Evolutionary conservation across 2,888 invertebrate genomes (phyloP), one percentile per base, ranked within the genome.

Genomic region (Limnephilus rhombicus): DNA sequence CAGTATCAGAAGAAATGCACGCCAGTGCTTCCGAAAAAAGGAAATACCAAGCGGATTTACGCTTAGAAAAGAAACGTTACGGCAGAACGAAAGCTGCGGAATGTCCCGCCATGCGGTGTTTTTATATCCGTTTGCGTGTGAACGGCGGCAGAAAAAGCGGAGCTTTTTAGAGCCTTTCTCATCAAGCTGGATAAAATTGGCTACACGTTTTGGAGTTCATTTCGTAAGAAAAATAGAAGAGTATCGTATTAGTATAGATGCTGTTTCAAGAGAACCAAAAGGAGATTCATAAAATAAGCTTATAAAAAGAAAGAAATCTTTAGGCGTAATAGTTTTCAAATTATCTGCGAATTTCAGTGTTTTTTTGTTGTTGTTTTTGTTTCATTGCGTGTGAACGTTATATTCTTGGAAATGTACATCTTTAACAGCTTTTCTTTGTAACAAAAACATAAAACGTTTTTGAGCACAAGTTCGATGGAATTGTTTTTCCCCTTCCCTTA

Each of bases 111-210:
- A 80, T 85, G 88, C 49, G 91, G 37, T n/a, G 81, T 83, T 91
- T 91, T 88, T 91, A 88, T 88, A 88, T 88, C 91, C 91, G 82
- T 37, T 88, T 88, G 82, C 82, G 37, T 91, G 85, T 41, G 85
- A 91, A 91, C 80, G 37, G 45, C 80, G 41, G 41, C 68, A 34
- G 49, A 49, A 53, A 49, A 53, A 87, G 31, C 68, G 68, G 12
- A 29, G 53, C 68, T 87, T 53, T 87, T 87, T 87, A 68, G 31
- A 87, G 87, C 87, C 87, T 68, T 86, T 49, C 45, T 18, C 34
- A 53, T 37, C 18, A 37, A 18, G 15, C 31, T 87, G 37, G 89
- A 45, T 80, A 29, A 24, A 89, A 89, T 81, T 89, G 85, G 45
- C 41, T 37, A 31, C 37, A 85, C 68, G 68, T 68, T 68, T n/a